These are phyloP conservation scores for Uromys caudimaculatus DNA, from an alignment of 2,797 vertebrate species.

Conservation along the genomic window DNA sequence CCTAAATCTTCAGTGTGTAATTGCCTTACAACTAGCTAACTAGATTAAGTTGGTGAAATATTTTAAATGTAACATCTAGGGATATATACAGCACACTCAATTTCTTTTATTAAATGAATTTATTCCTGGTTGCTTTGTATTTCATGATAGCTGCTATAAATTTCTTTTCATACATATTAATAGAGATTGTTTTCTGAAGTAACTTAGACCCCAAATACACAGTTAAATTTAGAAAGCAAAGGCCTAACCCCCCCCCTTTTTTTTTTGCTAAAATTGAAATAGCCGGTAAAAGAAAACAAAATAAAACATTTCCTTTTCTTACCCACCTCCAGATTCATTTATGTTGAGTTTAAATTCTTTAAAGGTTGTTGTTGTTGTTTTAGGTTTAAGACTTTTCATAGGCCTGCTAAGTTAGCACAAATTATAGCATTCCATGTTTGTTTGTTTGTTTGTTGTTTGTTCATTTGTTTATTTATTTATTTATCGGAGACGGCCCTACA, in stretches of 20 bases:
- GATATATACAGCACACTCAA: constrained; percentile 48
- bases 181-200: constrained; percentile 32
- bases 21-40: constrained; percentile 69
- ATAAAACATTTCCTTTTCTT: background rate
- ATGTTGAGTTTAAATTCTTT: background rate
- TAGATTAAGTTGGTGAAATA: constrained; percentile 69
- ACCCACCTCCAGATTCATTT: background rate
- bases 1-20: constrained; percentile 69
- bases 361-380: background rate
- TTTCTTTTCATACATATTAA: constrained; percentile 71
- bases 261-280: background rate
- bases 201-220: constrained; percentile 45
- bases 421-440: background rate
- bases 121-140: constrained; percentile 71
- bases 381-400: constrained; percentile 25
- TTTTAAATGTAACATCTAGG: constrained; percentile 70
- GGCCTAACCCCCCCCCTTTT: background rate
- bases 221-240: constrained; percentile 58
- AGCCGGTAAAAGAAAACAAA: background rate
- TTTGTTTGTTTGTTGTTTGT: background rate
- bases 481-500: background rate
- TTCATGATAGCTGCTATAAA: constrained; percentile 69
- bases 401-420: constrained; percentile 6
- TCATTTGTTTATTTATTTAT: background rate
- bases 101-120: constrained; percentile 76